A percentile compares a stretch with the other conserved stretches of the same genome.
phyloP scores from a whole-genome alignment of 2,797 vertebrate species.

The Hydrocynus forskahlii region DNA sequence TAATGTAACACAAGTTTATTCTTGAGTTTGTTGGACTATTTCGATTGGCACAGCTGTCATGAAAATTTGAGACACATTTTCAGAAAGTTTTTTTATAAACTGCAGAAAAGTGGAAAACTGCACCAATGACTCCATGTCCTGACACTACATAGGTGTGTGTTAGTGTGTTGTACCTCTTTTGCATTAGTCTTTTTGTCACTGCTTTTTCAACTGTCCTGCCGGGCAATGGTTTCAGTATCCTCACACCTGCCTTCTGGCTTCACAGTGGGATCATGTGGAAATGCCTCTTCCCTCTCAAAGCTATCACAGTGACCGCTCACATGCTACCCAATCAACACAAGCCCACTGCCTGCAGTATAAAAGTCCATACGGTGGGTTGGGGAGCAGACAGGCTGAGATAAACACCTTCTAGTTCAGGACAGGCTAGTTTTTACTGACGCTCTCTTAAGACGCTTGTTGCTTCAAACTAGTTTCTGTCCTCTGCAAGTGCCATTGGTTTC shows the following conservation, averaged over 20 bases:
- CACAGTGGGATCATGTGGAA: slow-evolving; percentile 73
- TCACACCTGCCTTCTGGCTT: slow-evolving; percentile 74
- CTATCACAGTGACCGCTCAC: slow-evolving; percentile 63
- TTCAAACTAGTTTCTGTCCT: not conserved
- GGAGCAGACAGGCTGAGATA: not conserved
- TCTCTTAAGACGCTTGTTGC: not conserved
- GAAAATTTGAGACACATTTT: too few relatives aligned
- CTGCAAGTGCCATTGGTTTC: not conserved
- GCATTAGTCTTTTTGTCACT: slow-evolving; percentile 59
- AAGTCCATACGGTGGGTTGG: not conserved
- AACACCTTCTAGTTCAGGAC: not conserved
- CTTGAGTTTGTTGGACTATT: too few relatives aligned
- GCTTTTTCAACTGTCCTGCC: slow-evolving; percentile 57
- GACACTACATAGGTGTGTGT: slow-evolving; percentile 2
- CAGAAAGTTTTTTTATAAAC: too few relatives aligned
- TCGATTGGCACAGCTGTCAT: too few relatives aligned
- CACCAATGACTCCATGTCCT: not conserved
- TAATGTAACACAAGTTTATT: too few relatives aligned
- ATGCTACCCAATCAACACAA: slow-evolving; percentile 58
- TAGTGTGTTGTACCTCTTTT: slow-evolving; percentile 27
- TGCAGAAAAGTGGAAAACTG: too few relatives aligned
- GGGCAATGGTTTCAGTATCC: slow-evolving; percentile 67
- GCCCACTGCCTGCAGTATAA: slow-evolving; percentile 35
- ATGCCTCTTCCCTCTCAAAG: slow-evolving; percentile 62
- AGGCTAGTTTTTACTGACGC: not conserved